Evolutionary conservation across 2,113 vertebrate species (phyloP), one percentile per base, ranked within the genome.

Genomic region (Micronisus gabar): DNA sequence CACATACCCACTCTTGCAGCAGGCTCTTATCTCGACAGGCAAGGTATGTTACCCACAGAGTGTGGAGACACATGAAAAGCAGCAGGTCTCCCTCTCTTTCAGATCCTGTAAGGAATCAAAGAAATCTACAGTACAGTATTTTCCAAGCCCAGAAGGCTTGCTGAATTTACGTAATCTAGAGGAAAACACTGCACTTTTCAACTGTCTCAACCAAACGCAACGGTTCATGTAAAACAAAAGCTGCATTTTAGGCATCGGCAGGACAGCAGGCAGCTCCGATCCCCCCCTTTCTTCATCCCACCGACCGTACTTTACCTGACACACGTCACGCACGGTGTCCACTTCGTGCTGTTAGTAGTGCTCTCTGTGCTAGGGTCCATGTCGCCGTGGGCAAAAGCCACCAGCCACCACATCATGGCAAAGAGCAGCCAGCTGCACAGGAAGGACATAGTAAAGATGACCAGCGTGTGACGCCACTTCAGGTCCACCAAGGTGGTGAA

Each of bases 351-450:
- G 78, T 98, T 98, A 0, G 27, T 29, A 3, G 80, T 4, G n/a
- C 76, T 97, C 48, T 97, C 98, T 21, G 96, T 98, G 95, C 98
- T 98, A 0, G 97, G 97, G 85, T 99, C 98, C 98, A 99, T 98
- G 98, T 99, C 99, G 0, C 99, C 99, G 3, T 99, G 99, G 79
- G 98, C 99, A 34, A 99, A 99, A 34, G 99, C 99, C 95, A 99
- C 99, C 76, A 99, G 97, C 99, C 99, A 99, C 99, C 99, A 99
- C 97, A 98, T 98, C 99, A 99, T 99, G 94, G 99, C 99, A 52
- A 99, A 99, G 78, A 99, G 99, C 80, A 99, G 98, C 99, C 99
- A 99, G 96, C 99, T 99, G 98, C 99, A 99, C 95, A 99, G 98
- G 96, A 99, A 99, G 55, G 99, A 99, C 97, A 99, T 99, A 85